Base-by-base conservation (phyloP, 1,140 invertebrate genomes). In the Teleopsis dalmanni region DNA sequence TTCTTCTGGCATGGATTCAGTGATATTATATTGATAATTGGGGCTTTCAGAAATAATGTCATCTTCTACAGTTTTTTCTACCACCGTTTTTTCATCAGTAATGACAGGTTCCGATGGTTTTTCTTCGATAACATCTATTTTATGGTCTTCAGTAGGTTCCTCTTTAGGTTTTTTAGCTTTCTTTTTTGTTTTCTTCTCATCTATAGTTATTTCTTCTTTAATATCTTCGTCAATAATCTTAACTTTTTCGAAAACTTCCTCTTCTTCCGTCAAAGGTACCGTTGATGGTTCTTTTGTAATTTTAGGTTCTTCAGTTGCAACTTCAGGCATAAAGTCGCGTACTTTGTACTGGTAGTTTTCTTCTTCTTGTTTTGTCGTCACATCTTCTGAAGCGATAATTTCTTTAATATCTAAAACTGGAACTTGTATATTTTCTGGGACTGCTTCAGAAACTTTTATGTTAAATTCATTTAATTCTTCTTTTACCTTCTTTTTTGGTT, bases 401-500 rank as follows among this genome's bases (percentile, higher is more conserved):
- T 50, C 48, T 10, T 44, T 19, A 7, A 48, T 26, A 21, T 48
- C 33, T 18, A 40, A 34, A 10, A 45, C 38, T 4, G n/a, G n/a
- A n/a, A 37, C 38, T 45, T 44, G 18, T 3, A 37, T 19, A 19
- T 48, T 13, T 26, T 48, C 47, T 6, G 46, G 51, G 25, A 21
- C 7, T 48, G 51, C 53, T 43, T 56, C 55, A 2, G 44, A 45
- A 27, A 47, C 43, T 18, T 38, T 47, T 40, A 29, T 51, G 38
- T 33, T 56, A 52, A 48, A 44, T 54, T 60, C 41, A 63, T 42
- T 16, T 52, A 44, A 40, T 4, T 37, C 51, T 11, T 67, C 64
- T 41, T 55, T 60, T 3, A 55, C 46, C 49, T 62, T 67, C 56
- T 66, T 67, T 21, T 67, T 67, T 1, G 59, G 53, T 25, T 70